Percentiles rank a stretch among this genome's conserved stretches.
phyloP scores from a whole-genome alignment of 2,113 vertebrate species.

The Trinectes maculatus region DNA sequence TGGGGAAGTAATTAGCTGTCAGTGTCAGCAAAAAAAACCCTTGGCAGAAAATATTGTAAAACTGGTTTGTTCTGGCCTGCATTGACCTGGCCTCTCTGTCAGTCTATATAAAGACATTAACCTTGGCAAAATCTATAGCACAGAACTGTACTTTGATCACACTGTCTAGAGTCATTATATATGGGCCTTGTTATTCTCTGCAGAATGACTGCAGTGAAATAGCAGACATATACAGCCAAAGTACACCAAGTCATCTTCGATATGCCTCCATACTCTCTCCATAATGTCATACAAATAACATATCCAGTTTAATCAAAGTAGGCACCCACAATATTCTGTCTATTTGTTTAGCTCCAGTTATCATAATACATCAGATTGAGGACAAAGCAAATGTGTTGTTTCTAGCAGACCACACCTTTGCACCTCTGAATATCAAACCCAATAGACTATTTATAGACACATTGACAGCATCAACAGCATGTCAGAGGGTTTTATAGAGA shows the following conservation, averaged over 20 bases:
- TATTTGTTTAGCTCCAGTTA: not conserved
- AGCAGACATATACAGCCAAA: constrained; percentile 16
- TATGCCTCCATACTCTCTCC: constrained; percentile 6
- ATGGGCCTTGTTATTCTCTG: constrained; percentile 11
- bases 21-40: no score
- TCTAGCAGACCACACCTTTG: constrained; percentile 52
- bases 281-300: constrained; percentile 3
- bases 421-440: constrained; percentile 50
- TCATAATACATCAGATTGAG: no score
- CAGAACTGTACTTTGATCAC: constrained; percentile 57
- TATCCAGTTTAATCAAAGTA: not conserved
- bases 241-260: not conserved
- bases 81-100: constrained; percentile 10
- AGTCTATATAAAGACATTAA: constrained; percentile 1
- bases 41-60: constrained; percentile 12
- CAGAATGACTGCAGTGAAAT: constrained; percentile 14
- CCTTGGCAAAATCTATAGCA: not conserved
- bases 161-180: not conserved
- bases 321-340: not conserved
- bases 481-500: not conserved
- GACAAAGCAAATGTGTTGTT: no score
- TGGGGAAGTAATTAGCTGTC: not conserved
- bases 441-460: not conserved
- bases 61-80: constrained; percentile 8
- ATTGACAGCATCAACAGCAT: not conserved